phyloP scores from a whole-genome alignment of 2,113 vertebrate species.

The Eretmochelys imbricata region DNA sequence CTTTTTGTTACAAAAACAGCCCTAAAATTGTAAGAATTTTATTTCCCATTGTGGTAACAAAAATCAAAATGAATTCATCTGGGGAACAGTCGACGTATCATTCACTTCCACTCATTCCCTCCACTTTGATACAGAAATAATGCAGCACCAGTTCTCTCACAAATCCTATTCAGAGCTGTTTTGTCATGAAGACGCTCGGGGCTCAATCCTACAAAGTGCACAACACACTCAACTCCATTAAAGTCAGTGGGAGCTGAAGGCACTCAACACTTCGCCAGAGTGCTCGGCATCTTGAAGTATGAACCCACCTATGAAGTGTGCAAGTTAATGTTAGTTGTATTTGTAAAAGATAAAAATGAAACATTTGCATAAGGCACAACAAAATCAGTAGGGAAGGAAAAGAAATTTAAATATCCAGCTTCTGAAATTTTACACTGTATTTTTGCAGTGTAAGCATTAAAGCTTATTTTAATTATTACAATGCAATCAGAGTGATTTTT shows the following conservation, averaged over 20 bases:
- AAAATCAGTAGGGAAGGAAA: neutral
- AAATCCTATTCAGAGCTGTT: neutral
- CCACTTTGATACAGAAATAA: neutral
- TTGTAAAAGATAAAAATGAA: neutral
- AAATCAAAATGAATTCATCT: neutral
- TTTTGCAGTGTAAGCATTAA: neutral
- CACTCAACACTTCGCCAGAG: neutral
- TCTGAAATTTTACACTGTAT: neutral
- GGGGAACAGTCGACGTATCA: neutral
- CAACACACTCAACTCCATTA: neutral
- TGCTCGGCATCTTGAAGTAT: neutral
- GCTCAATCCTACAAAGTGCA: neutral
- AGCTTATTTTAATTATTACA: neutral
- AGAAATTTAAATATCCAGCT: neutral
- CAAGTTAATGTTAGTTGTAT: neutral
- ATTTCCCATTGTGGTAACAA: neutral
- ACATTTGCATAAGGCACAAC: neutral
- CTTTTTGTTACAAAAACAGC: neutral
- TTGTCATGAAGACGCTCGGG: neutral
- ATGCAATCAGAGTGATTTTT: neutral
- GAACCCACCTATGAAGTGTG: no score
- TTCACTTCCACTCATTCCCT: neutral
- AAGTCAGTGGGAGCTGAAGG: accelerated
- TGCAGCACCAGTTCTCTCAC: neutral
- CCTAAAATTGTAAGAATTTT: neutral